Percentiles rank a stretch among this genome's conserved stretches.
Conservation (phyloP, 2,113 vertebrate species). For the Hoplias malabaricus region DNA sequence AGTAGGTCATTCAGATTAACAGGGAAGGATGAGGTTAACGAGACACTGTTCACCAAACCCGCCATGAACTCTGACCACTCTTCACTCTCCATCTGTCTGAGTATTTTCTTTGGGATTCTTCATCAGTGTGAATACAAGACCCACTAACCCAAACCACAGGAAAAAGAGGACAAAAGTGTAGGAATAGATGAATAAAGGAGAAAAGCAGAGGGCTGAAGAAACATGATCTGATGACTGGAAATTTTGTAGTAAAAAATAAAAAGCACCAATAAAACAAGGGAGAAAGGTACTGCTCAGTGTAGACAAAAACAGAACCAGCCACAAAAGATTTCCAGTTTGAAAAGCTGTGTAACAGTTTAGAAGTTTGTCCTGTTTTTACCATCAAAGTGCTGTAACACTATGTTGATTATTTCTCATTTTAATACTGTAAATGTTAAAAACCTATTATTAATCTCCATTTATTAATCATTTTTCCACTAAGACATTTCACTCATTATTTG, state of each 20-base stretch:
- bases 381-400: background rate
- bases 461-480: too few species aligned
- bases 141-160: background rate
- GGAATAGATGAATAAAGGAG: background rate
- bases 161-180: slow-evolving; percentile 9
- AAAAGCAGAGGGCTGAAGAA: background rate
- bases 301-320: background rate
- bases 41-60: slow-evolving; percentile 21
- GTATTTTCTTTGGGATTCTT: background rate
- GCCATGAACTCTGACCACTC: background rate
- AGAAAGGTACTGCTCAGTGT: slow-evolving; percentile 37
- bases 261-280: slow-evolving; percentile 40
- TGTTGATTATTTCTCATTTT: too few species aligned
- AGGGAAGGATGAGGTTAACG: slow-evolving; percentile 15
- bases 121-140: background rate
- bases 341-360: background rate
- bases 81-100: background rate
- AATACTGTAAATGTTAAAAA: too few species aligned
- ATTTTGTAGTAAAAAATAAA: background rate
- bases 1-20: slow-evolving; percentile 41
- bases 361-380: background rate
- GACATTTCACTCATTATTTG: too few species aligned
- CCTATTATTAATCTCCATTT: too few species aligned
- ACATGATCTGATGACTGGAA: slow-evolving; percentile 13
- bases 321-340: too few species aligned